phyloP scores from a whole-genome alignment of 2,113 vertebrate species.

The Antechinus flavipes region DNA sequence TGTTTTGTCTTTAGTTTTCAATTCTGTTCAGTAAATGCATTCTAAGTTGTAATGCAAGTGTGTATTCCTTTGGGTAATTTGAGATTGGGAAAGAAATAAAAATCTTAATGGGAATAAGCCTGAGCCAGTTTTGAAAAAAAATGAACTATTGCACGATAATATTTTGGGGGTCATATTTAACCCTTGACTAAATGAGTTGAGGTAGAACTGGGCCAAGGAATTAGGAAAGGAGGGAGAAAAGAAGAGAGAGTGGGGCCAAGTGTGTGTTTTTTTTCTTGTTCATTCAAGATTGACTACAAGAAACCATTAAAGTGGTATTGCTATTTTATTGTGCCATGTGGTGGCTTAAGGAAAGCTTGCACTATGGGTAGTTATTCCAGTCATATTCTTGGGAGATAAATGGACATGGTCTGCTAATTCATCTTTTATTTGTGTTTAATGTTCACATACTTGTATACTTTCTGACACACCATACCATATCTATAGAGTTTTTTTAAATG shows the following conservation, averaged over 20 bases:
- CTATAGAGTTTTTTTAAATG: not conserved
- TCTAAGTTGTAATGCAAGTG: not conserved
- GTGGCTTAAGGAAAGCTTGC: not conserved
- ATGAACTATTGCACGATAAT: not conserved
- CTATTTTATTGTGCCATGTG: not conserved
- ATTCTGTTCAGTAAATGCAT: not conserved
- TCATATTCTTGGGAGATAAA: not conserved
- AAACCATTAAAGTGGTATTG: not conserved
- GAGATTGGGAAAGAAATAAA: not conserved
- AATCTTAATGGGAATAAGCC: not conserved
- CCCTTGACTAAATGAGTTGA: not conserved
- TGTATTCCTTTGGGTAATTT: not conserved
- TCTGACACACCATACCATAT: not conserved
- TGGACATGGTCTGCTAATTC: not conserved
- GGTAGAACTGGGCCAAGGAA: not conserved
- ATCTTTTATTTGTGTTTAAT: not conserved
- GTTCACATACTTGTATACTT: not conserved
- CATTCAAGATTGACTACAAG: not conserved
- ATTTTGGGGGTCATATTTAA: not conserved
- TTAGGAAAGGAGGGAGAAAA: not conserved
- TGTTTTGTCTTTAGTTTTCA: not conserved
- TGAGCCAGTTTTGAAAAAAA: not conserved
- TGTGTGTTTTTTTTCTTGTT: not conserved
- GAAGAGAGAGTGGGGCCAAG: not conserved
- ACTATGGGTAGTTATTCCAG: not conserved